phyloP scores from a whole-genome alignment of 2,888 invertebrate species.

The Physocephala rufipes region DNA sequence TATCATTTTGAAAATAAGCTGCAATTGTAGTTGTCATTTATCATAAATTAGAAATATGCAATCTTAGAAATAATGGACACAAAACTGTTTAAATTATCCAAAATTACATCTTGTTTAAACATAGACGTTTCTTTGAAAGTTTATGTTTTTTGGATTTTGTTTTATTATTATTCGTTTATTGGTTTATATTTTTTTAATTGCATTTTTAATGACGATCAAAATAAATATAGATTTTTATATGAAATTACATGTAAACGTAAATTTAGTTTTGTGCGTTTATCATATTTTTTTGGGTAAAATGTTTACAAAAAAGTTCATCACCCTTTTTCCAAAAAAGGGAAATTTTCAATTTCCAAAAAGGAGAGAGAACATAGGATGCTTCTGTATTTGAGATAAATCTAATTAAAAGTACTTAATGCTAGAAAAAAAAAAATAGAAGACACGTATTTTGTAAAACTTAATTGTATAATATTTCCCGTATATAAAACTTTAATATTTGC shows the following conservation, averaged over 20 bases:
- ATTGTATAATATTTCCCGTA: not conserved
- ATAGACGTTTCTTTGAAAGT: constrained; percentile 11
- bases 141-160: constrained; percentile 6
- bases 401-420: too few species aligned
- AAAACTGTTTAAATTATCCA: constrained; percentile 18
- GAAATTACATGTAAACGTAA: not conserved
- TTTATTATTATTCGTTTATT: too few species aligned
- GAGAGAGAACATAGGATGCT: too few species aligned
- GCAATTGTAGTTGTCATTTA: not conserved
- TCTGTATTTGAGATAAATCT: too few species aligned
- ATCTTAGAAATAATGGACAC: not conserved
- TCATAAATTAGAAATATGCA: not conserved
- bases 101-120: constrained; percentile 10
- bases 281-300: too few species aligned
- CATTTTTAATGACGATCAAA: not conserved
- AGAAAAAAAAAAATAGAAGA: not conserved
- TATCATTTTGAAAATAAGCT: constrained; percentile 5
- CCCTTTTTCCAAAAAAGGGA: too few species aligned
- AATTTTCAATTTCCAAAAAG: constrained; percentile 20
- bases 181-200: too few species aligned
- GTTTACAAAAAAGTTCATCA: constrained; percentile 1
- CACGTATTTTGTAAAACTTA: not conserved
- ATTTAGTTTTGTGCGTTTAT: not conserved
- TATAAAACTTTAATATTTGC: not conserved
- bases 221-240: not conserved